Percentiles rank a stretch among this genome's conserved stretches.
These are phyloP conservation scores for Phalanger gymnotis DNA, from an alignment of 2,797 vertebrate genomes.

Conservation along the genomic window DNA sequence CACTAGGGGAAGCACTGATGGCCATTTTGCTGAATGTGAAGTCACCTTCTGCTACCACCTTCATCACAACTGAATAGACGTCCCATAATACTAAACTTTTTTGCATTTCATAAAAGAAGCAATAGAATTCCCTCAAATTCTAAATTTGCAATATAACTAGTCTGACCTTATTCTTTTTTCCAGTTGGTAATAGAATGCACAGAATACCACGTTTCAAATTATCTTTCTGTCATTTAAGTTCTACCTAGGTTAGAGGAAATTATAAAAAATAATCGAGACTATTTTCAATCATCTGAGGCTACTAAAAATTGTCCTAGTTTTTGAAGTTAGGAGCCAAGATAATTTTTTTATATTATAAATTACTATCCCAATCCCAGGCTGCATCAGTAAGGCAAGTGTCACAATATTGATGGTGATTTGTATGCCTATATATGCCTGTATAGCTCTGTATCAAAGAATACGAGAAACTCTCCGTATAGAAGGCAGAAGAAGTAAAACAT, in stretches of 20 bases:
- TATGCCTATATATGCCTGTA: too few relatives aligned
- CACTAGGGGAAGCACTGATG: not conserved
- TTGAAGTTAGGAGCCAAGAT: not conserved
- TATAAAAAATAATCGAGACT: not conserved
- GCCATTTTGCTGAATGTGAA: slow-evolving; percentile 50
- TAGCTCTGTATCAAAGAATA: too few relatives aligned
- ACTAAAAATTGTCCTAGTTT: not conserved
- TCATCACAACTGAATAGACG: slow-evolving; percentile 2
- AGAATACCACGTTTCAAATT: not conserved
- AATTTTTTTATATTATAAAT: not conserved
- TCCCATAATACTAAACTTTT: slow-evolving; percentile 26
- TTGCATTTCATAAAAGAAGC: slow-evolving; percentile 39
- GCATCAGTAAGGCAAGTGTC: too few relatives aligned
- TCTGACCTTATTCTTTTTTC: not conserved
- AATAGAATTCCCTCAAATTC: slow-evolving; percentile 27
- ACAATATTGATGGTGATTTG: too few relatives aligned
- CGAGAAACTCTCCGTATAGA: too few relatives aligned
- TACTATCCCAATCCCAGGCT: not conserved
- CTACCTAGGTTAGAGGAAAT: not conserved
- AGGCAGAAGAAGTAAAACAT: too few relatives aligned
- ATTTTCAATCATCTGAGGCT: not conserved
- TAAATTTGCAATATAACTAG: slow-evolving; percentile 21
- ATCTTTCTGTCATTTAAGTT: not conserved
- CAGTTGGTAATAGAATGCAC: not conserved
- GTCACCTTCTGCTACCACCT: slow-evolving; percentile 56